Evolutionary conservation across 2,797 vertebrate genomes (phyloP).

Genomic region (Sus cebifrons): DNA sequence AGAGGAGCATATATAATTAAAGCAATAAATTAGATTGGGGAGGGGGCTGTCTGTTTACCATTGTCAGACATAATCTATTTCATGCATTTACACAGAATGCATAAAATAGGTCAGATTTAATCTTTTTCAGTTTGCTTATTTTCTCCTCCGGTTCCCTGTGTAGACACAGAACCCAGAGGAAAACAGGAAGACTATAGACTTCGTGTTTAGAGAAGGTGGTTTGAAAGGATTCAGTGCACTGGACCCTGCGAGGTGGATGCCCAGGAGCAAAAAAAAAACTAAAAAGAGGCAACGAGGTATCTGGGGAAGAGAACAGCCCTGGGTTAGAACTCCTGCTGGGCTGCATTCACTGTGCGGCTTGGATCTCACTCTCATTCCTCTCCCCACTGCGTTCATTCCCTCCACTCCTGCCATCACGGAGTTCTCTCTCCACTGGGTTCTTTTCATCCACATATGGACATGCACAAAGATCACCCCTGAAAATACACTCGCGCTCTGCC

Average conservation of each 20-base stretch:
- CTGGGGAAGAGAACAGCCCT: background rate
- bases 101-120: conserved; percentile 77
- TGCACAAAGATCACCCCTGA: rapidly evolving
- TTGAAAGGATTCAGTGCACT: background rate
- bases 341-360: rapidly evolving
- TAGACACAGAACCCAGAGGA: conserved; percentile 1
- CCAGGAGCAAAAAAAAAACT: background rate
- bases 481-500: background rate
- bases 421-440: background rate
- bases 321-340: background rate
- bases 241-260: background rate
- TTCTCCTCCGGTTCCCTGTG: conserved; percentile 70
- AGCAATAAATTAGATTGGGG: conserved; percentile 72
- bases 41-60: conserved; percentile 70
- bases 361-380: background rate
- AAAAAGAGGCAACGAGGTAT: background rate
- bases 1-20: conserved; percentile 78
- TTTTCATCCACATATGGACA: background rate
- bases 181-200: background rate
- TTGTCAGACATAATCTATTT: conserved; percentile 80
- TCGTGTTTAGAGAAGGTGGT: conserved; percentile 25
- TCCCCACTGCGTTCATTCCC: too few relatives aligned
- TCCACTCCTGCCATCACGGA: background rate
- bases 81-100: conserved; percentile 73
- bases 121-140: conserved; percentile 75